Conservation (phyloP, 2,888 invertebrate genomes). For the Diachrysia chrysitis region DNA sequence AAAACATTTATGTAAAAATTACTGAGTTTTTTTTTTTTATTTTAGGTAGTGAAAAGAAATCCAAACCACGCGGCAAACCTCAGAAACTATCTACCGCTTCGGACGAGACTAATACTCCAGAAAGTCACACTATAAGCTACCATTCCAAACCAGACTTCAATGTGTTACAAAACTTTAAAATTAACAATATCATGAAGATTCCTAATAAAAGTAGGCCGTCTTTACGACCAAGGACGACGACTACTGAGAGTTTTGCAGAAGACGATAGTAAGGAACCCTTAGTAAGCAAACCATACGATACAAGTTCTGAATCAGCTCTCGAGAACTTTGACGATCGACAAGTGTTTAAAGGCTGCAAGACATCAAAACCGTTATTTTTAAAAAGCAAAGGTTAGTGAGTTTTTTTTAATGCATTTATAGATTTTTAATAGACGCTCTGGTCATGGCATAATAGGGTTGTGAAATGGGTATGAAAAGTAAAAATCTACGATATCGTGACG, state of each 20-base stretch:
- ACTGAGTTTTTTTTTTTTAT: neutral
- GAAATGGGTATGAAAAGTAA: too few relatives aligned
- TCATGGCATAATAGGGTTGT: too few relatives aligned
- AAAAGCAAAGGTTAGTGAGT: conserved; percentile 33
- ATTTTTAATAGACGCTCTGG: too few relatives aligned
- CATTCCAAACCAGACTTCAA: conserved; percentile 82
- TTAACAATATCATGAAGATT: conserved; percentile 74
- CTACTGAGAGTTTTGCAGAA: conserved; percentile 63
- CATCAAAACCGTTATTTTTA: conserved; percentile 30
- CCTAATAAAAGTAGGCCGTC: conserved; percentile 65
- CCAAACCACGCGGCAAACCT: conserved; percentile 60
- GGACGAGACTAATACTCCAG: conserved; percentile 63
- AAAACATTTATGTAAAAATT: too few relatives aligned
- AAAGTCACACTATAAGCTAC: conserved; percentile 76
- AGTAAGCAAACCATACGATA: conserved; percentile 55
- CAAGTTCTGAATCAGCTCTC: conserved; percentile 54
- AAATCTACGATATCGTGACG: too few relatives aligned
- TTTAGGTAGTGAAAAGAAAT: conserved; percentile 33
- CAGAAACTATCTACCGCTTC: conserved; percentile 64
- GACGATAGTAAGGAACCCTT: conserved; percentile 63
- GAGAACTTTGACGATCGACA: conserved; percentile 64
- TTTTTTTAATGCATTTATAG: neutral
- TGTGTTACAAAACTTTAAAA: conserved; percentile 81
- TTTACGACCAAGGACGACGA: conserved; percentile 63
- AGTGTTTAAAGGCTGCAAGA: conserved; percentile 71